Evolutionary conservation across 2,888 invertebrate genomes (phyloP).

Genomic region (Caprella mutica): DNA sequence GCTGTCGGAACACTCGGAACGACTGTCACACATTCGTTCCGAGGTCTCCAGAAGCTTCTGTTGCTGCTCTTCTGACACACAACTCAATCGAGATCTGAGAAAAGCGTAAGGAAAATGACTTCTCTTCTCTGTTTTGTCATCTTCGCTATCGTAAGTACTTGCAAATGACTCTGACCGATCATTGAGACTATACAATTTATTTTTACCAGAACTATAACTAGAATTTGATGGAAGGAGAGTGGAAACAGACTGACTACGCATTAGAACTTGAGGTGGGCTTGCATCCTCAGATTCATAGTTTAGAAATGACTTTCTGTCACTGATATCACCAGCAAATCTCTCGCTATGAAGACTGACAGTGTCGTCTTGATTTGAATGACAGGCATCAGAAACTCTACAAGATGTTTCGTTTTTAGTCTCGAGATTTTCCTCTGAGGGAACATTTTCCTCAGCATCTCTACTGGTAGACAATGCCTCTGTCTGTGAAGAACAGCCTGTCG

Average conservation of each 20-base stretch:
- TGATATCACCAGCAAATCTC: too few species aligned
- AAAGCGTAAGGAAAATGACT: slow-evolving; percentile 32
- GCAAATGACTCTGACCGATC: too few species aligned
- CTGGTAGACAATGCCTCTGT: too few species aligned
- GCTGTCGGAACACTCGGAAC: slow-evolving; percentile 27
- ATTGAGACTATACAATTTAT: too few species aligned
- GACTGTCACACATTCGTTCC: slow-evolving; percentile 11
- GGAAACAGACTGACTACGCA: neutral
- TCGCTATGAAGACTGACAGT: neutral
- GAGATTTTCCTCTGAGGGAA: neutral
- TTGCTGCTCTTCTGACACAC: slow-evolving; percentile 26
- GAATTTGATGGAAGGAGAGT: too few species aligned
- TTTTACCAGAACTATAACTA: too few species aligned
- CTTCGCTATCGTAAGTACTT: neutral
- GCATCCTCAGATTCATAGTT: neutral
- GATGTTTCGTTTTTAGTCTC: neutral
- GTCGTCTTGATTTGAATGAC: too few species aligned
- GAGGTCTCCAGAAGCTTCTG: too few species aligned
- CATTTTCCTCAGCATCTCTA: neutral
- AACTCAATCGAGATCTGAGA: slow-evolving; percentile 28
- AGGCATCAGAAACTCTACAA: too few species aligned
- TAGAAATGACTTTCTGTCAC: too few species aligned
- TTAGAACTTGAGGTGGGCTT: neutral
- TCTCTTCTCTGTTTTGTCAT: slow-evolving; percentile 15
- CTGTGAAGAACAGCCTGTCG: too few species aligned